Base-by-base conservation (phyloP, 1,140 invertebrate genomes). In the Drosophila subobscura region DNA sequence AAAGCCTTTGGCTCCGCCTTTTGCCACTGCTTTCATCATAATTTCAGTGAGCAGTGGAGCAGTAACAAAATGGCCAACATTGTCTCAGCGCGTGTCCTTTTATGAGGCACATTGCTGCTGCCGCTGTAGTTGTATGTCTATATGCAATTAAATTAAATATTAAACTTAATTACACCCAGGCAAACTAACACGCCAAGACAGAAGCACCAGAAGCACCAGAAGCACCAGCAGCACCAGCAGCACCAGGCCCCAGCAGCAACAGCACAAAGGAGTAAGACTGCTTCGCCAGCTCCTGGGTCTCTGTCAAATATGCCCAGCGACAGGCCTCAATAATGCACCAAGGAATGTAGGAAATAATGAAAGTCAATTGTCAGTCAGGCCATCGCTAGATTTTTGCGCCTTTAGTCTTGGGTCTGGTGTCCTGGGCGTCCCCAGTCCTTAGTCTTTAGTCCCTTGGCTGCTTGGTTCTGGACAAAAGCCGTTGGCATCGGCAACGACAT, bases 71-170 rank as follows among this genome's bases (percentile, higher is more conserved):
- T 57, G 56, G 72, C 57, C 67, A 72, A 80, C 72, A 80, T 77
- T 84, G 79, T 83, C 64, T 66, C 45, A 55, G 70, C 61, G 79
- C 76, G 61, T 80, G 77, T 80, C 56, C 80, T 86, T 85, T 85
- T 86, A 84, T 80, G 81, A 57, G 59, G 63, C 58, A 44, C 33
- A 42, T 41, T 51, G 42, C 50, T 42, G 46, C 16, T 52, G 42
- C 50, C 46, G 46, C 16, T 52, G 49, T 72, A 53, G 49, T 50
- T 54, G 52, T 79, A 58, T 76, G 72, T 85, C 66, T 77, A 59
- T 67, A 76, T 76, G 86, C 88, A 90, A 90, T 90, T 90, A 90
- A 90, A 88, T 90, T 90, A 83, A 90, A 86, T 90, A 90, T 90
- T 90, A 77, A 89, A 89, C 86, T 79, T 89, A 90, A 90, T 90